Evolutionary conservation across 1,140 invertebrate species (phyloP).

Genomic region (Sarcophaga peregrina): DNA sequence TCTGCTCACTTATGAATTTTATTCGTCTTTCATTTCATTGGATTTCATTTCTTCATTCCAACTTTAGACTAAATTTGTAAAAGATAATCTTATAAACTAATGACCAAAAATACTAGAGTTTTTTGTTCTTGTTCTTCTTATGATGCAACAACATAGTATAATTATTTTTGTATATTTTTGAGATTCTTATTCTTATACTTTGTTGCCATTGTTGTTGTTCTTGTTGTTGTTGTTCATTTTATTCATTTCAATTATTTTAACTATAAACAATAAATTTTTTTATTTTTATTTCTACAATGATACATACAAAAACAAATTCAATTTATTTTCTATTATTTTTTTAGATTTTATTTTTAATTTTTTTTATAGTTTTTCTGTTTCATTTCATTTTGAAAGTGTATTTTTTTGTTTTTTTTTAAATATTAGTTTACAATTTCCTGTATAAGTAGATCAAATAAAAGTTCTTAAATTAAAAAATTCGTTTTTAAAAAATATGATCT

Average conservation of each 20-base stretch:
- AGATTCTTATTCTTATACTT: background rate
- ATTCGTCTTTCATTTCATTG: background rate
- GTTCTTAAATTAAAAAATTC: too few species aligned
- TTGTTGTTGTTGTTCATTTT: background rate
- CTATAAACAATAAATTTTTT: background rate
- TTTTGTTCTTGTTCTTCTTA: too few species aligned
- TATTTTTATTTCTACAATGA: background rate
- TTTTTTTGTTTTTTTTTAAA: background rate
- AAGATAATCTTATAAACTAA: conserved; percentile 10
- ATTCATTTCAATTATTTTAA: background rate
- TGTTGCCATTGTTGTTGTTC: background rate
- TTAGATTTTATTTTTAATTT: background rate
- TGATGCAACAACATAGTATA: too few species aligned
- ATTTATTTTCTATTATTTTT: background rate
- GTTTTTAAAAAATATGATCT: too few species aligned
- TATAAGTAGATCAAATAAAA: background rate
- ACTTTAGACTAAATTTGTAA: background rate
- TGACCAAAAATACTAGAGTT: background rate
- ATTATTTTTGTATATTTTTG: background rate
- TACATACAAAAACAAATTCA: conserved; percentile 8
- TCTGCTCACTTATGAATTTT: too few species aligned
- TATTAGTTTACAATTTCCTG: conserved; percentile 21
- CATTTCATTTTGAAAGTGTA: too few species aligned
- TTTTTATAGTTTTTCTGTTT: too few species aligned
- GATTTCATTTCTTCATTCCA: background rate